Evolutionary conservation across 1,140 invertebrate species (phyloP).

Genomic region (Ceratoteleas bidentatus): DNA sequence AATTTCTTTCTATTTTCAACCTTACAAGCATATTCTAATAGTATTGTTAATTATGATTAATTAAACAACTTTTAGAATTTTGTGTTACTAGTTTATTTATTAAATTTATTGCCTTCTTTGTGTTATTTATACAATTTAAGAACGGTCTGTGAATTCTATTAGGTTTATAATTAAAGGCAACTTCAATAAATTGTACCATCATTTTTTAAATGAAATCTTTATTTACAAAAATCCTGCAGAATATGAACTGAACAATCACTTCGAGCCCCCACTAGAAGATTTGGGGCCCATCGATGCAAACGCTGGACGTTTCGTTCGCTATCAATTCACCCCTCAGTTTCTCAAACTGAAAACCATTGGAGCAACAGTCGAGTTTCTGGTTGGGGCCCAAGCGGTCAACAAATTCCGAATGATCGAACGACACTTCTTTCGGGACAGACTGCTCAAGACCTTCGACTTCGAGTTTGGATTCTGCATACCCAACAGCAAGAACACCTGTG

Average conservation of each 20-base stretch:
- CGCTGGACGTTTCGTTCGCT: constrained; percentile 96
- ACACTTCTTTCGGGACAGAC: constrained; percentile 96
- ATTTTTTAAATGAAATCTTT: neutral
- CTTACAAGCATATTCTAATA: no score
- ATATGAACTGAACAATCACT: constrained; percentile 76
- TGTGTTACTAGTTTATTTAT: no score
- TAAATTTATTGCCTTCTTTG: no score
- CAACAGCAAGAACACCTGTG: constrained; percentile 97
- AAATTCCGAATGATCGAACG: constrained; percentile 99
- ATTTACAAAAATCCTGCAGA: constrained; percentile 47
- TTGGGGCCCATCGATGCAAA: constrained; percentile 91
- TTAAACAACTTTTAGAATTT: no score
- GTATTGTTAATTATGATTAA: no score
- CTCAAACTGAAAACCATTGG: constrained; percentile 97
- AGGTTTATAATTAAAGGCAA: no score
- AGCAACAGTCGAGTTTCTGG: constrained; percentile 98
- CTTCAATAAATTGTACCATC: neutral
- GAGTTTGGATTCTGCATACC: constrained; percentile 99
- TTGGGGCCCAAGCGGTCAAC: constrained; percentile 94
- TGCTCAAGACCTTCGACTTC: constrained; percentile 99
- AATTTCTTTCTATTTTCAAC: no score
- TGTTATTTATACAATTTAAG: no score
- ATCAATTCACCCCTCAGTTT: constrained; percentile 98
- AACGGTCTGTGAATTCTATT: no score
- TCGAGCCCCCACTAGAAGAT: constrained; percentile 81